A percentile compares a stretch with the other conserved stretches of the same genome.
Evolutionary conservation across 2,888 invertebrate genomes (phyloP).

Genomic region (Dynastes maya): DNA sequence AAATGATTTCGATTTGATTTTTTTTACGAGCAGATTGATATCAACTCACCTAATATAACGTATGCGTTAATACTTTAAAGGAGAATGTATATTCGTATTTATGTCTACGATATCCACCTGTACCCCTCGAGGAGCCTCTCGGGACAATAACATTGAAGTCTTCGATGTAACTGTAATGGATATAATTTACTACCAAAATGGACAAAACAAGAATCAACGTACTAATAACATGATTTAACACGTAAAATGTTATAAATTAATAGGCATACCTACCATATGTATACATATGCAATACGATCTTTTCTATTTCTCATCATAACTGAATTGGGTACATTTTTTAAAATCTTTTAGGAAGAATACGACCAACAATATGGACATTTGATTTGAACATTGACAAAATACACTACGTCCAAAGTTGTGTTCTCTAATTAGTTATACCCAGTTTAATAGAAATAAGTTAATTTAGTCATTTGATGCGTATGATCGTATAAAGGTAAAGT

Average conservation of each 20-base stretch:
- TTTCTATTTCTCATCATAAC: too few relatives aligned
- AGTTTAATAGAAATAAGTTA: too few relatives aligned
- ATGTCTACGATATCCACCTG: neutral
- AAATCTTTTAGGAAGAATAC: too few relatives aligned
- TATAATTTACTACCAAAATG: slow-evolving; percentile 23
- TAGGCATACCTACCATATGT: neutral
- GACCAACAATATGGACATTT: too few relatives aligned
- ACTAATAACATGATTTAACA: neutral
- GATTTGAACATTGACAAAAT: too few relatives aligned
- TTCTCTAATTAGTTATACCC: too few relatives aligned
- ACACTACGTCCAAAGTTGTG: too few relatives aligned
- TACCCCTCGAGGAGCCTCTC: slow-evolving; percentile 35
- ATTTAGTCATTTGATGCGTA: too few relatives aligned
- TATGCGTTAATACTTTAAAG: neutral
- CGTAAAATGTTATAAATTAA: neutral
- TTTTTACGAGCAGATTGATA: slow-evolving; percentile 8
- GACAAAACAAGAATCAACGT: slow-evolving; percentile 2
- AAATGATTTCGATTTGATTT: slow-evolving; percentile 17
- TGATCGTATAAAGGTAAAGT: too few relatives aligned
- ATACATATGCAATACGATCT: neutral
- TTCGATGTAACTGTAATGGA: slow-evolving; percentile 22
- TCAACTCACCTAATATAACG: neutral
- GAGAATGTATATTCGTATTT: slow-evolving; percentile 13
- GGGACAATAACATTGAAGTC: slow-evolving; percentile 38
- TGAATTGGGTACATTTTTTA: too few relatives aligned